Base-by-base conservation (phyloP, 2,113 vertebrate species). In the Ivindomyrus marchei region DNA sequence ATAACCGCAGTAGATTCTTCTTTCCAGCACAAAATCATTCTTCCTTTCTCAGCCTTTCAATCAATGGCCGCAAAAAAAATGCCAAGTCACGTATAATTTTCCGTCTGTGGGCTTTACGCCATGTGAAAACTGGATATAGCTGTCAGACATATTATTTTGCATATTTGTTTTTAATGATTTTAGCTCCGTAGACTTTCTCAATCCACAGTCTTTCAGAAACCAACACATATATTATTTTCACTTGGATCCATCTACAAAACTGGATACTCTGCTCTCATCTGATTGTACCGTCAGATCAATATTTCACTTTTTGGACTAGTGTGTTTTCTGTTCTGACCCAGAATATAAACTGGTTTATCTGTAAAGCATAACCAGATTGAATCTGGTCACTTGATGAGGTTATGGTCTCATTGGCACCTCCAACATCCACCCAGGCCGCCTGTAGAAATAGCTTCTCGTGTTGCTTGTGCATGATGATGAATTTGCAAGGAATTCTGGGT, bases 21-120 rank as follows among this genome's bases (percentile, higher is more conserved):
- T 47, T 89, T 84, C 88, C 88, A 89, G 74, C 70, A 21, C 27
- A 42, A 83, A 84, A 84, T 84, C 49, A 13, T 83, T 52, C 49
- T 53, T 83, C 47, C 36, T 49, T 56, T 89, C 88, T 52, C 88
- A 80, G 49, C 74, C 88, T 53, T 89, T 84, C 70, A 50, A 17
- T 88, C 45, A 46, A 46, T 45, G 24, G 31, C 39, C 39, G 1
- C 15, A 77, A 42, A 52, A 49, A 49, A 47, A 47, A n/a, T 31
- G 27, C 27, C 21, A 87, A 36, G 86, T 36, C 15, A 17, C 5
- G 7, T 50, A 39, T 52, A 52, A 36, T 80, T 89, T 83, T 56
- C 74, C 74, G 8, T 83, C 13, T 56, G 15, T 42, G 15, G 49
- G 36, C 49, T n/a, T 80, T 36, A 52, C 50, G 31, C 4, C 49